These are phyloP conservation scores for Chromobotia macracanthus DNA, from an alignment of 2,797 vertebrate genomes.

Conservation along the genomic window DNA sequence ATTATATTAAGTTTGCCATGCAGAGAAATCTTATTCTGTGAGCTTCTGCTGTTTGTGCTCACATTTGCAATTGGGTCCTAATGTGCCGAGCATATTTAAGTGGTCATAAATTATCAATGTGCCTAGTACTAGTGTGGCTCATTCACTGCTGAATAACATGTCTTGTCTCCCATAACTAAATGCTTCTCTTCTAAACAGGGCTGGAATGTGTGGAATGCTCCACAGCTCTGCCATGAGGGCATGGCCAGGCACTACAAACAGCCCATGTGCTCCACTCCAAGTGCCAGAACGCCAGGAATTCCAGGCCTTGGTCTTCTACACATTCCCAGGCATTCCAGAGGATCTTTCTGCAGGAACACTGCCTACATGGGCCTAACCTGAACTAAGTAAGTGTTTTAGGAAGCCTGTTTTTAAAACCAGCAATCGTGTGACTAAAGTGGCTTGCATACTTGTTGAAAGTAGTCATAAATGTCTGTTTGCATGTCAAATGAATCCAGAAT, in stretches of 20 bases:
- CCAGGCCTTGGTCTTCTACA: constrained; percentile 60
- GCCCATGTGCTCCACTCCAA: constrained; percentile 61
- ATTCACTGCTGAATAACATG: constrained; percentile 82
- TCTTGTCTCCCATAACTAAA: constrained; percentile 81
- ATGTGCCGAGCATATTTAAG: constrained; percentile 75
- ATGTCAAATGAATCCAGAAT: constrained; percentile 10
- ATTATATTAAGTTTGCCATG: constrained; percentile 1
- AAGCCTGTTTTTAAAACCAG: background rate
- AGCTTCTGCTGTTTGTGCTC: constrained; percentile 69
- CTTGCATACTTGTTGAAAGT: background rate
- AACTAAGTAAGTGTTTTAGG: background rate
- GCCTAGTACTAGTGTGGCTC: constrained; percentile 79
- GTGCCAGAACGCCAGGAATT: constrained; percentile 73
- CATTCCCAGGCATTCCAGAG: constrained; percentile 60
- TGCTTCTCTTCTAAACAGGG: constrained; percentile 64
- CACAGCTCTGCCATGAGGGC: constrained; percentile 68
- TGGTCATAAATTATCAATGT: constrained; percentile 74
- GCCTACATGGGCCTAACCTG: constrained; percentile 44
- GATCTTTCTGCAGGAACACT: constrained; percentile 19
- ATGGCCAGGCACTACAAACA: constrained; percentile 65
- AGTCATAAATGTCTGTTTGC: constrained; percentile 16
- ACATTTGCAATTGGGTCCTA: constrained; percentile 73
- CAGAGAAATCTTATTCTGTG: constrained; percentile 29
- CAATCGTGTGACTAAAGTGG: constrained; percentile 6
- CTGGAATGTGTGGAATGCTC: constrained; percentile 77